Percentiles rank a stretch among this genome's conserved stretches.
Evolutionary conservation across 2,113 vertebrate genomes (phyloP).

Genomic region (Daboia siamensis): DNA sequence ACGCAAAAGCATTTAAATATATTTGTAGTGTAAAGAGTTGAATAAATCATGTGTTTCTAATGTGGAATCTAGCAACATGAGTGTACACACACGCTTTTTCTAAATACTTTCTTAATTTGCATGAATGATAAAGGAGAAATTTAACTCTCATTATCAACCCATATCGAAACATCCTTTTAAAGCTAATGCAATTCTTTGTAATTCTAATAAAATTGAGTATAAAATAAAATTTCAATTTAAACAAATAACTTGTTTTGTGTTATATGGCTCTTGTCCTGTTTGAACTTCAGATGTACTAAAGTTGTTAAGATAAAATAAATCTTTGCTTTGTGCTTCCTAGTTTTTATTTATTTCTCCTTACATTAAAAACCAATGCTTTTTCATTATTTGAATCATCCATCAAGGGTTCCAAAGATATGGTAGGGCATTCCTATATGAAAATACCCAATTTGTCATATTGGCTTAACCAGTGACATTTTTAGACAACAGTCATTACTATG

Average conservation of each 20-base stretch:
- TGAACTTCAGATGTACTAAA: background rate
- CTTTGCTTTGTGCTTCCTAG: slow-evolving; percentile 28
- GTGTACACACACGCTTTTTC: slow-evolving; percentile 59
- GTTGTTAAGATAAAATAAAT: background rate
- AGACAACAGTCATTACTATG: background rate
- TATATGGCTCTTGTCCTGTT: slow-evolving; percentile 29
- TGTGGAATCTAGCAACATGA: slow-evolving; percentile 57
- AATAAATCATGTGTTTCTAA: slow-evolving; percentile 82
- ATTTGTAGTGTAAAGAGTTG: slow-evolving; percentile 86
- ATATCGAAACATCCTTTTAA: slow-evolving; percentile 76
- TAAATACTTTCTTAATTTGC: slow-evolving; percentile 77
- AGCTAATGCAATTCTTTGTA: slow-evolving; percentile 80
- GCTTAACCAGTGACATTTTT: background rate
- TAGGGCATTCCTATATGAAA: background rate
- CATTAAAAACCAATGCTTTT: background rate
- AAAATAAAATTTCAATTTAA: slow-evolving; percentile 5
- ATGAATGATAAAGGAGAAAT: slow-evolving; percentile 76
- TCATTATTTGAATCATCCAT: background rate
- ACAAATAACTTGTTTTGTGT: slow-evolving; percentile 20
- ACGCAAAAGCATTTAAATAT: slow-evolving; percentile 70
- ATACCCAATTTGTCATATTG: background rate
- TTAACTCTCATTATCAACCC: slow-evolving; percentile 80
- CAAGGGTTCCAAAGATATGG: background rate
- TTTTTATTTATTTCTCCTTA: slow-evolving; percentile 2
- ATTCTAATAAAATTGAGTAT: slow-evolving; percentile 66